Evolutionary conservation across 2,888 invertebrate genomes (phyloP).

Genomic region (Tachina grossa): DNA sequence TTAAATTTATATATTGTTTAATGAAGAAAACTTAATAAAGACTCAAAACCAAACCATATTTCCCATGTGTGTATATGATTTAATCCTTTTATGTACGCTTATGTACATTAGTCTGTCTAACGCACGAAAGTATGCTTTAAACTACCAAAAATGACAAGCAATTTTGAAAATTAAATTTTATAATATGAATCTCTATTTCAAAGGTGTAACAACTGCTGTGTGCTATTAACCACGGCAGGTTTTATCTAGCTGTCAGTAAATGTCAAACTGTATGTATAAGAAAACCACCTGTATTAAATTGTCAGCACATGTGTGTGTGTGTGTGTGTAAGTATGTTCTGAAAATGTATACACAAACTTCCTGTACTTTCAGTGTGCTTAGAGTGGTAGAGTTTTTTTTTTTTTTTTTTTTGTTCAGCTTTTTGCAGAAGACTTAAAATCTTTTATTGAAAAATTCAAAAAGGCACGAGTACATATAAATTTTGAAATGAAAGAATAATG

Average conservation of each 20-base stretch:
- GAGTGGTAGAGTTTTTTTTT: slow-evolving; percentile 1
- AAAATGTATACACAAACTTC: background rate
- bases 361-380: background rate
- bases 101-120: background rate
- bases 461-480: background rate
- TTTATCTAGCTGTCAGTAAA: slow-evolving; percentile 57
- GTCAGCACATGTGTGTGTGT: slow-evolving; percentile 33
- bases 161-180: slow-evolving; percentile 27
- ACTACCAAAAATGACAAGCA: slow-evolving; percentile 17
- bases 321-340: background rate
- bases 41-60: background rate
- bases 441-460: slow-evolving; percentile 14
- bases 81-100: background rate
- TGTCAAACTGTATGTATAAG: slow-evolving; percentile 49
- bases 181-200: slow-evolving; percentile 22
- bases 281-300: slow-evolving; percentile 62
- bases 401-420: background rate
- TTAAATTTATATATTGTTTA: slow-evolving; percentile 11
- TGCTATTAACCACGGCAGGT: slow-evolving; percentile 41
- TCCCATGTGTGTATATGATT: background rate
- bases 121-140: slow-evolving; percentile 34
- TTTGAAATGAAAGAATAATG: slow-evolving; percentile 6
- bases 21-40: slow-evolving; percentile 7
- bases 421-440: background rate
- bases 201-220: slow-evolving; percentile 21